Evolutionary conservation across 2,113 vertebrate species (phyloP), one percentile per base, ranked within the genome.

Genomic region (Gnathonemus longibarbis): DNA sequence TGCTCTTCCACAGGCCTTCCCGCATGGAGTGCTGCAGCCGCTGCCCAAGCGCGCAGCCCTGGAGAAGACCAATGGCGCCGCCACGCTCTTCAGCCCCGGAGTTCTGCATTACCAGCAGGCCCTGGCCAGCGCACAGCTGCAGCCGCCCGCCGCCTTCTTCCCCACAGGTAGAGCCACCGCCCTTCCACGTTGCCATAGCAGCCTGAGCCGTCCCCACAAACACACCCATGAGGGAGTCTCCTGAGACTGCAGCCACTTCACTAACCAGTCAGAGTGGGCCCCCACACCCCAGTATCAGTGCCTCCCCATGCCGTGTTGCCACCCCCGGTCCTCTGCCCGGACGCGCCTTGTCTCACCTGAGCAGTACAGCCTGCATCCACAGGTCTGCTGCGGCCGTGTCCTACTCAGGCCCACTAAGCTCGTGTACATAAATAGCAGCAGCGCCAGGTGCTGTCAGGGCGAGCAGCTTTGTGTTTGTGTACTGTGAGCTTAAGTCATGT

Each of bases 1-100:
- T 39, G 35, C 93, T 92, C 94, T 94, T 45, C 93, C 90, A 6
- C 91, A 99, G 98, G 98, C 97, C 90, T 99, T 99, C 94, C 98
- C 98, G 93, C 97, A 98, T 58, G 97, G 98, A 93, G 95, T 98
- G 95, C 97, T 99, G 94, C 98, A 99, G 92, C 97, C 98, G 88
- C 97, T 99, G 98, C 98, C 98, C 98, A 99, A 99, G 98, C 98
- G 98, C 97, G 97, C 94, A 96, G 98, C 98, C 92, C 96, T 99
- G 92, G 98, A 99, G 95, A 99, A 99, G 95, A 98, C 95, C 96
- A 98, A 97, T 92, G 97, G 97, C 90, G 96, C 97, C 90, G 97
- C 96, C 93, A 95, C 97, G 88, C 95, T 99, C 94, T 99, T 99
- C 95, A 99, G 96, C 94, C 98, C 97, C 95, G 98, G 97, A 95